These are phyloP conservation scores for Melangyna quadrimaculata DNA, from an alignment of 2,888 invertebrate genomes.

Conservation along the genomic window DNA sequence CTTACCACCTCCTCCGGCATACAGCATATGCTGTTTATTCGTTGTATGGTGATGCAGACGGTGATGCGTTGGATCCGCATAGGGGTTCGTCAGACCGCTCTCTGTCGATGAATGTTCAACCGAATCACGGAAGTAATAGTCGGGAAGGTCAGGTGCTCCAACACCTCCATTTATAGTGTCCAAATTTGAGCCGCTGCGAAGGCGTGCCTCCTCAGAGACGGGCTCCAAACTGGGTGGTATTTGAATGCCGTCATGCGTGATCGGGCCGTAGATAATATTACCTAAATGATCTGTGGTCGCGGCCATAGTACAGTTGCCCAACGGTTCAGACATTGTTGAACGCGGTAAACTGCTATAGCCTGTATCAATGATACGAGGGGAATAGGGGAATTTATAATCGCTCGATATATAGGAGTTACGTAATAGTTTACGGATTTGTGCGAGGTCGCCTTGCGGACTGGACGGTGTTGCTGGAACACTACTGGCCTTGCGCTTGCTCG, in stretches of 20 bases:
- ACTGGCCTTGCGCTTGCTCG: constrained; percentile 88
- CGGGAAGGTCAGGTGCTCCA: constrained; percentile 79
- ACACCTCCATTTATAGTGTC: constrained; percentile 74
- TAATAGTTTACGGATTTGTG: constrained; percentile 82
- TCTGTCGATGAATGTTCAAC: constrained; percentile 91
- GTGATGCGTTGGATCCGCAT: constrained; percentile 74
- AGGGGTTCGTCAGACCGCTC: constrained; percentile 83
- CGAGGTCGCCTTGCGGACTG: constrained; percentile 85
- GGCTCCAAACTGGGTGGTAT: constrained; percentile 83
- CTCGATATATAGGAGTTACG: constrained; percentile 74
- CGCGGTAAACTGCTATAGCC: constrained; percentile 93
- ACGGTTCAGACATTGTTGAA: constrained; percentile 90
- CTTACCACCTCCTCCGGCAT: constrained; percentile 75
- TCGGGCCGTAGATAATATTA: constrained; percentile 83
- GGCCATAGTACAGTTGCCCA: constrained; percentile 81
- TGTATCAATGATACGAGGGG: constrained; percentile 77
- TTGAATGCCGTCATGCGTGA: constrained; percentile 80
- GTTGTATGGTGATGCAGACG: constrained; percentile 73
- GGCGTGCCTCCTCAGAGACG: constrained; percentile 85
- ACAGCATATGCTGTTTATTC: constrained; percentile 74
- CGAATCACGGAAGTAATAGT: constrained; percentile 89
- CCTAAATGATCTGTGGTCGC: constrained; percentile 75
- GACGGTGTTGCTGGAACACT: constrained; percentile 94
- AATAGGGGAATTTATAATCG: constrained; percentile 74
- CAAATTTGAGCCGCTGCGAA: constrained; percentile 77